phyloP scores from a whole-genome alignment of 2,888 invertebrate genomes.

The Microdon myrmicae region DNA sequence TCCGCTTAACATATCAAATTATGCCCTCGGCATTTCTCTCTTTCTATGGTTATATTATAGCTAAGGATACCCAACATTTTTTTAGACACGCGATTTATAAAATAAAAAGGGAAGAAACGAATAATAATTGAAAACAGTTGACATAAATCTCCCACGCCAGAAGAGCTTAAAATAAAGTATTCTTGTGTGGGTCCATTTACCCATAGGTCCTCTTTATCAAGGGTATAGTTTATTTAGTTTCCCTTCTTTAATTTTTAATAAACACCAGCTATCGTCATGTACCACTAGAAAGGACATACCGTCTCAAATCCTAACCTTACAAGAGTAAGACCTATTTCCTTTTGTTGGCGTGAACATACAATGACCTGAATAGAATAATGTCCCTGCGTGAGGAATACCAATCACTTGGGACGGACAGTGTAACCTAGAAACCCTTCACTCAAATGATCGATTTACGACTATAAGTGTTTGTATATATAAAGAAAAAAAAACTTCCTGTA shows the following conservation, averaged over 20 bases:
- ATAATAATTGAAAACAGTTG: constrained; percentile 13
- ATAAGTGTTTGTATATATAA: background rate
- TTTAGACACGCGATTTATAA: too few species aligned
- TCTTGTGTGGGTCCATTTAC: constrained; percentile 12
- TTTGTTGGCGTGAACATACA: constrained; percentile 27
- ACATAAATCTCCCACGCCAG: constrained; percentile 6
- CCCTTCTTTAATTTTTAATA: constrained; percentile 31
- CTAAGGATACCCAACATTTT: too few species aligned
- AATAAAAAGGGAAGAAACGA: too few species aligned
- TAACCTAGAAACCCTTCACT: constrained; percentile 9
- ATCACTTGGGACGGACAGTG: constrained; percentile 11
- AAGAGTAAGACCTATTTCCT: constrained; percentile 14
- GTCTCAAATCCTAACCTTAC: too few species aligned
- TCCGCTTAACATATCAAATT: too few species aligned
- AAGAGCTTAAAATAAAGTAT: constrained; percentile 3
- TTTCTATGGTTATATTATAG: too few species aligned
- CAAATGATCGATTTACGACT: background rate
- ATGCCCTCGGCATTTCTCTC: too few species aligned
- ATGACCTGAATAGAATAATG: constrained; percentile 38
- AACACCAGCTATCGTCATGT: constrained; percentile 26
- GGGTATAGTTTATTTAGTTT: background rate
- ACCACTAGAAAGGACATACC: constrained; percentile 6
- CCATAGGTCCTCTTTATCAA: constrained; percentile 17
- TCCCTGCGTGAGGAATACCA: constrained; percentile 33
- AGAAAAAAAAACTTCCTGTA: background rate